These are phyloP conservation scores for Halisarca cf. caerulea DNA, from an alignment of 37 sponge, comb jelly and placozoan genomes.

Conservation along the genomic window DNA sequence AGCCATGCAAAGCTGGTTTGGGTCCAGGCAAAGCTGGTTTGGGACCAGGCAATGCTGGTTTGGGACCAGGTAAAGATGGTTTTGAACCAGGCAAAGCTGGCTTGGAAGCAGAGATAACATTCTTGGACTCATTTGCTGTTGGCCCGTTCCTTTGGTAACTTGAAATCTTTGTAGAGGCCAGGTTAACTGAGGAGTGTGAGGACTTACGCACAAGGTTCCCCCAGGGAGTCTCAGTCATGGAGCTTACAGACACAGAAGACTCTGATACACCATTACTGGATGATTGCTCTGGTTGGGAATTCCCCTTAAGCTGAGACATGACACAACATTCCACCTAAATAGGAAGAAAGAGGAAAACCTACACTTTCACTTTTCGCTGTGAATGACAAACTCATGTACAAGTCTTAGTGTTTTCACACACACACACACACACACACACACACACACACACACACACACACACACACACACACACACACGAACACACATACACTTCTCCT, in stretches of 20 bases:
- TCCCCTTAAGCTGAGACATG: background rate
- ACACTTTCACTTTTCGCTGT: no score
- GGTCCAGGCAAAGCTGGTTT: background rate
- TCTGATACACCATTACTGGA: no score
- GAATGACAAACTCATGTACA: no score
- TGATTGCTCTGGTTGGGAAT: background rate
- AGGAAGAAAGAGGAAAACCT: no score
- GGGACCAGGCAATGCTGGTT: background rate
- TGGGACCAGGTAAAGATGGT: background rate
- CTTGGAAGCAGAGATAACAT: no score
- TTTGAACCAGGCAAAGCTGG: background rate
- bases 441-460: background rate
- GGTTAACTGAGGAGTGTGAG: no score
- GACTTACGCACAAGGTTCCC: background rate
- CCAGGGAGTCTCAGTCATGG: slow-evolving; percentile 6
- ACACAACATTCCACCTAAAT: background rate
- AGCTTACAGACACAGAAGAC: background rate
- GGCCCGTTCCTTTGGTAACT: no score
- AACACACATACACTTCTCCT: no score
- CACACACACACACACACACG: background rate
- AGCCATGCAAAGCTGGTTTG: slow-evolving; percentile 3
- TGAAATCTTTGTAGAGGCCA: no score
- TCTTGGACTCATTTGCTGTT: no score
- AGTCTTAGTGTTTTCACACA: background rate
- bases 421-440: background rate